Conservation (phyloP, 2,888 invertebrate genomes). For the Diploptera punctata region DNA sequence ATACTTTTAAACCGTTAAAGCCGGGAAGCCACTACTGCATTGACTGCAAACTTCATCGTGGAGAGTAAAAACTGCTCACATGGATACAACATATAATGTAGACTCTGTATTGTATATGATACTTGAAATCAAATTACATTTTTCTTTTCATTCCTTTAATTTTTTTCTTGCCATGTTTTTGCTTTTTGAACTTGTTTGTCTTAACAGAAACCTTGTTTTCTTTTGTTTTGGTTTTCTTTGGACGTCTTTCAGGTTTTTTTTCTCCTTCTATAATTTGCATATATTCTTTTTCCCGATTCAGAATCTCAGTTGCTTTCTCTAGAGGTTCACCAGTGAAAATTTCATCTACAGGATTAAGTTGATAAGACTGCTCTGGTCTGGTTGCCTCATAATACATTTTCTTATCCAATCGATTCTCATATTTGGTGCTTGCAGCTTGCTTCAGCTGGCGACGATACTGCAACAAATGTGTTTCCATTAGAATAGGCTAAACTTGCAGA, state of each 20-base stretch:
- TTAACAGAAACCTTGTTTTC: too few relatives aligned
- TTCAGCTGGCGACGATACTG: slow-evolving; percentile 74
- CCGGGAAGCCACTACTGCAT: too few relatives aligned
- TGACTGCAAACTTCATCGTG: too few relatives aligned
- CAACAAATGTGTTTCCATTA: too few relatives aligned
- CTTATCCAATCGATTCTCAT: slow-evolving; percentile 79
- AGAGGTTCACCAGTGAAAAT: slow-evolving; percentile 60
- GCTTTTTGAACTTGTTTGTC: not conserved
- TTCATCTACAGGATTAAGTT: slow-evolving; percentile 74
- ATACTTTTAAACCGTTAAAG: too few relatives aligned
- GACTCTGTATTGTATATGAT: too few relatives aligned
- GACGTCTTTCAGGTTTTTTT: too few relatives aligned
- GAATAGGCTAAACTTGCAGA: too few relatives aligned
- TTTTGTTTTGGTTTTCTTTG: too few relatives aligned
- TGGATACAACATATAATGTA: too few relatives aligned
- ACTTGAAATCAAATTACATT: not conserved
- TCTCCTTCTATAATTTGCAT: too few relatives aligned
- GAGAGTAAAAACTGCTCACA: too few relatives aligned
- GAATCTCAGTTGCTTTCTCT: slow-evolving; percentile 1
- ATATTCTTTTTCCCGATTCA: not conserved
- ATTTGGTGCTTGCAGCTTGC: slow-evolving; percentile 74
- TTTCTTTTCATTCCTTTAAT: not conserved
- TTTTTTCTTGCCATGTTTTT: not conserved
- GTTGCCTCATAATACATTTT: slow-evolving; percentile 77
- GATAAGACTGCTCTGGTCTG: slow-evolving; percentile 75